Evolutionary conservation across 2,797 vertebrate genomes (phyloP), one percentile per base, ranked within the genome.

Genomic region (Pseudomugil gertrudae): DNA sequence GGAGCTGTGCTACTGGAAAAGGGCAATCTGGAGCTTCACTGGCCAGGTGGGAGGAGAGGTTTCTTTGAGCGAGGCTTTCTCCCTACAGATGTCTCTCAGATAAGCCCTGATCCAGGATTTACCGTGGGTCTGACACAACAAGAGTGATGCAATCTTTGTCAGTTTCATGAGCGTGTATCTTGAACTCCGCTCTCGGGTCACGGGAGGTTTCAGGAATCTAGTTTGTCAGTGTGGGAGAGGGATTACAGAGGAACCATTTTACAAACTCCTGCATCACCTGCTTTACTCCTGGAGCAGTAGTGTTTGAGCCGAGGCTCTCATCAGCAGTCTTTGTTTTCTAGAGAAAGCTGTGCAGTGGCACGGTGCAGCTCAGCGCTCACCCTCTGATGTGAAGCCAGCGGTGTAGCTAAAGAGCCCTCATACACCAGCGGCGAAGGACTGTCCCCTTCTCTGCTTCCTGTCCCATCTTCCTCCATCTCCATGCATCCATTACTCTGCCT

Each of bases 311-410:
- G 74, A 45, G 69, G 74, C 66, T 64, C 67, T 69, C 60, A 90
- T 95, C 94, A 96, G 93, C 94, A 96, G 92, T 96, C 95, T 83
- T 95, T 95, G 83, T 95, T 96, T 84, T 97, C 96, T 72, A 97
- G 91, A 57, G 96, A 96, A 66, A 97, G 94, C 87, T 97, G 95
- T 38, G 96, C 96, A 0, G 96, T 95, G 72, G 96, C 96, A 0
- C 93, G 94, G 63, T 96, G 96, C 59, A 97, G 93, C 79, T 97
- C 96, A 0, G 95, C 91, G 63, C 94, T 95, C 72, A 94, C 93
- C 79, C 93, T 90, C 59, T 93, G 83, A 57, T 91, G 90, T 29
- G 86, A 69, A 35, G 78, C 76, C 82, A 80, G 11, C 4, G 87
- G 87, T 0, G 80, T 72, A 36, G 75, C 54, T 66, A 86, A 64